Evolutionary conservation across 2,113 vertebrate genomes (phyloP), one percentile per base, ranked within the genome.

Genomic region (Anthoscopus minutus): DNA sequence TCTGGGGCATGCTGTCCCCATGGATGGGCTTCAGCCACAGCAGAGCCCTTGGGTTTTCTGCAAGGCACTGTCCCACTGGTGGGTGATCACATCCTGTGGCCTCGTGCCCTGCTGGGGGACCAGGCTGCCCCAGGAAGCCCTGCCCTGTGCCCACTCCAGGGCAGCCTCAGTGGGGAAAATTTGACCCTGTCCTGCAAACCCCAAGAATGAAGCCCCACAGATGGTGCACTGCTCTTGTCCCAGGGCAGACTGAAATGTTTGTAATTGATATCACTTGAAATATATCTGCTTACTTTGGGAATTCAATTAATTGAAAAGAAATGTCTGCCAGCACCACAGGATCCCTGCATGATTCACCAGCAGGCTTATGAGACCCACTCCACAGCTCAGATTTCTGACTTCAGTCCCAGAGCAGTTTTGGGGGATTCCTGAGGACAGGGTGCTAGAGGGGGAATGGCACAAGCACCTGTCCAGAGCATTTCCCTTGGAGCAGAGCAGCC

Each of bases 101-200:
- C 31, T 33, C 20, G 18, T 35, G 51, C 8, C 30, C 28, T 51
- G n/a, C 8, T 3, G 7, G 28, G 27, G 44, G 40, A 11, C 33
- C 0, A 0, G n/a, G 33, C 18, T 38, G 24, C 8, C 54, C 50
- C 5, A 3, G 24, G 33, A 30, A 9, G 14, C 35, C 13, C 38
- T 30, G 25, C 35, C 57, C 10, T 0, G 44, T 0, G 6, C 35
- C 33, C 3, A 2, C 24, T 30, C 30, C 27, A 7, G 42, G 20
- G 61, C 50, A 53, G 77, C 33, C 47, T 50, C 38, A 15, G 31
- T 2, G 15, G 4, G 48, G 15, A 11, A 58, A 25, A 28, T 65
- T 56, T 81, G 54, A 14, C 20, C 20, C 60, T 38, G 15, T 15
- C 56, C 78, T 33, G n/a, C 27, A 86, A 81, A 67, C 37, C 12